A percentile compares a stretch with the other conserved stretches of the same genome.
These are phyloP conservation scores for Bryconaethiops microstoma DNA, from an alignment of 2,797 vertebrate species.

Conservation along the genomic window DNA sequence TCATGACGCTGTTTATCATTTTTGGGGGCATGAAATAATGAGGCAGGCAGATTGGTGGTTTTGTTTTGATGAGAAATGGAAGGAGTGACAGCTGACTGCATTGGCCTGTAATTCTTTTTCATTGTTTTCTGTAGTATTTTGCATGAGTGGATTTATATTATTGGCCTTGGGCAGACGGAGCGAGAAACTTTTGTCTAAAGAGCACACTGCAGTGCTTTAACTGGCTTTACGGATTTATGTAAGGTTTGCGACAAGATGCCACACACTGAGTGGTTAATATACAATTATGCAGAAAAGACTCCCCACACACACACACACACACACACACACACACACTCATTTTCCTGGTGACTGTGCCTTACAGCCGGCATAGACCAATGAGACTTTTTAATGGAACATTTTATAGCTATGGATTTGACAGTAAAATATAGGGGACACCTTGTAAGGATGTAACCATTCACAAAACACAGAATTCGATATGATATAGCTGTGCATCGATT, in stretches of 20 bases:
- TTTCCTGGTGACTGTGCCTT: slow-evolving; percentile 4
- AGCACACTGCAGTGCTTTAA: slow-evolving; percentile 38
- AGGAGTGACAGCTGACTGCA: slow-evolving; percentile 52
- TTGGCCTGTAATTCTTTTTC: slow-evolving; percentile 47
- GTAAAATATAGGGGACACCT: neutral
- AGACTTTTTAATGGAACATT: neutral
- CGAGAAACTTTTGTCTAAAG: slow-evolving; percentile 42
- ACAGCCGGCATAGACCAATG: slow-evolving; percentile 13
- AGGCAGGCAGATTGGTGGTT: slow-evolving; percentile 53
- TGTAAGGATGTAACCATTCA: too few relatives aligned
- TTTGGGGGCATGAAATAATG: slow-evolving; percentile 52
- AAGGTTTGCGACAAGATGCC: slow-evolving; percentile 30
- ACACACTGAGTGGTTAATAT: slow-evolving; percentile 45
- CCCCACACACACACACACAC: neutral
- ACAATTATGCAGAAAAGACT: slow-evolving; percentile 37
- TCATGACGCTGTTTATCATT: slow-evolving; percentile 55
- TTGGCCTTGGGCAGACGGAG: slow-evolving; percentile 16
- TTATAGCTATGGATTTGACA: neutral
- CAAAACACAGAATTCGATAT: too few relatives aligned
- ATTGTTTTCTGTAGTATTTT: slow-evolving; percentile 52
- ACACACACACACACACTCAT: neutral
- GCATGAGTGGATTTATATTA: slow-evolving; percentile 50
- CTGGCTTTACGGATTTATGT: slow-evolving; percentile 41
- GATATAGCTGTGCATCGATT: too few relatives aligned
- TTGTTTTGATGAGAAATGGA: slow-evolving; percentile 53